Conservation (phyloP, 2,888 invertebrate species). For the Mantis religiosa region DNA sequence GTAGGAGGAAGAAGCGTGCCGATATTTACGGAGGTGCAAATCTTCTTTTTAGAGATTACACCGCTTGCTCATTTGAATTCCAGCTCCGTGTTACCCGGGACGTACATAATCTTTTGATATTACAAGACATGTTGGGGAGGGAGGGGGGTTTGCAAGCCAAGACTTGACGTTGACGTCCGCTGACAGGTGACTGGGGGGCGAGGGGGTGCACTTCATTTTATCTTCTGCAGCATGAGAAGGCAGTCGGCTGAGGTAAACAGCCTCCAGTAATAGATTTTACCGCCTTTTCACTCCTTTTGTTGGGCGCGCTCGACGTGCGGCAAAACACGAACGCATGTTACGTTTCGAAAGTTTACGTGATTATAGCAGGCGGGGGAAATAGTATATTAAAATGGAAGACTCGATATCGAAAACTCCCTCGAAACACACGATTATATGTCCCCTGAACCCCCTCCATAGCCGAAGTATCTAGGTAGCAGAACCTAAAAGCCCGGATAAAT, state of each 20-base stretch:
- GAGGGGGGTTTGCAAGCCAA: neutral
- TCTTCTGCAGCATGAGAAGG: neutral
- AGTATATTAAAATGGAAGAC: no score
- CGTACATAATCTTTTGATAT: neutral
- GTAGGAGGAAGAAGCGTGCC: no score
- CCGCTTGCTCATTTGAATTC: neutral
- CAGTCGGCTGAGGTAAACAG: neutral
- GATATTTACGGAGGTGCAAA: neutral
- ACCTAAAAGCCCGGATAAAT: no score
- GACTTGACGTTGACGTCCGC: slow-evolving; percentile 21
- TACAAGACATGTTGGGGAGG: neutral
- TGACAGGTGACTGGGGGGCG: slow-evolving; percentile 21
- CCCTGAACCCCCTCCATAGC: no score
- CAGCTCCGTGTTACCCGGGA: neutral
- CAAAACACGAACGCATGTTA: no score
- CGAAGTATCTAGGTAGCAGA: no score
- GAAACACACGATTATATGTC: no score
- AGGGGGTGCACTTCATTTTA: neutral
- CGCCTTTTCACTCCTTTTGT: neutral
- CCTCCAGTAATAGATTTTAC: neutral
- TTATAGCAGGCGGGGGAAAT: no score
- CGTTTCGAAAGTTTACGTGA: no score
- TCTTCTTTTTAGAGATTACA: neutral
- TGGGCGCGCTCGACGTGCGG: neutral
- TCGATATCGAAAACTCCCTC: no score